phyloP scores from a whole-genome alignment of 2,888 invertebrate species.

The Arrhopalites spinosus region DNA sequence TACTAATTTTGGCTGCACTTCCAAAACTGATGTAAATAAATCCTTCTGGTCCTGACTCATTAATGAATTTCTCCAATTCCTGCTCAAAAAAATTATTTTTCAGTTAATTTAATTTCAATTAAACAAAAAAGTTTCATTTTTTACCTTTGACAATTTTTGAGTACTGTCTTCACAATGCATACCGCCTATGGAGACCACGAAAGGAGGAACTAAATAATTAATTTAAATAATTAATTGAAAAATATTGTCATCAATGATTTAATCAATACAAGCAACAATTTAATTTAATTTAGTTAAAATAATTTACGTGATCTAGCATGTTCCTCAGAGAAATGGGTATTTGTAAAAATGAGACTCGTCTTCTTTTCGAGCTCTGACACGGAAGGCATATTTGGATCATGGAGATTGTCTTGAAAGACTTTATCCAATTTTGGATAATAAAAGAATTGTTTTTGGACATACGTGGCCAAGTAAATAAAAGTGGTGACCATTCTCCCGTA shows the following conservation, averaged over 20 bases:
- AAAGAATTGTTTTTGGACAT: slow-evolving; percentile 20
- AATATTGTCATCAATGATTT: no score
- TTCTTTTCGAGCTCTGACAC: slow-evolving; percentile 42
- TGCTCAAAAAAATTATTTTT: slow-evolving; percentile 18
- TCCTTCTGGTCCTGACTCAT: slow-evolving; percentile 42
- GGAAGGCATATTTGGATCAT: slow-evolving; percentile 37
- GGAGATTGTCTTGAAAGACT: slow-evolving; percentile 22
- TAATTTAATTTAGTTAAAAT: neutral
- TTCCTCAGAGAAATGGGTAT: slow-evolving; percentile 42
- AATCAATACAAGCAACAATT: neutral
- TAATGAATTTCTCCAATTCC: slow-evolving; percentile 50
- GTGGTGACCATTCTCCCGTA: slow-evolving; percentile 31
- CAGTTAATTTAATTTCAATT: no score
- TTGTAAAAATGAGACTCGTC: slow-evolving; percentile 44
- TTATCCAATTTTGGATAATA: slow-evolving; percentile 41
- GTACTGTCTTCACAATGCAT: slow-evolving; percentile 28
- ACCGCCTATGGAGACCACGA: slow-evolving; percentile 26
- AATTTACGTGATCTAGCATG: slow-evolving; percentile 3
- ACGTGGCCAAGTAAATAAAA: slow-evolving; percentile 23
- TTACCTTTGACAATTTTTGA: slow-evolving; percentile 30
- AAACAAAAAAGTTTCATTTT: neutral
- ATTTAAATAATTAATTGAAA: neutral
- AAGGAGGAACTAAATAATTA: slow-evolving; percentile 4
- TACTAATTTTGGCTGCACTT: slow-evolving; percentile 47
- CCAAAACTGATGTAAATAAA: slow-evolving; percentile 55